Evolutionary conservation across 2,797 vertebrate species (phyloP), one percentile per base, ranked within the genome.

Genomic region (Pseudocheirus occidentalis): DNA sequence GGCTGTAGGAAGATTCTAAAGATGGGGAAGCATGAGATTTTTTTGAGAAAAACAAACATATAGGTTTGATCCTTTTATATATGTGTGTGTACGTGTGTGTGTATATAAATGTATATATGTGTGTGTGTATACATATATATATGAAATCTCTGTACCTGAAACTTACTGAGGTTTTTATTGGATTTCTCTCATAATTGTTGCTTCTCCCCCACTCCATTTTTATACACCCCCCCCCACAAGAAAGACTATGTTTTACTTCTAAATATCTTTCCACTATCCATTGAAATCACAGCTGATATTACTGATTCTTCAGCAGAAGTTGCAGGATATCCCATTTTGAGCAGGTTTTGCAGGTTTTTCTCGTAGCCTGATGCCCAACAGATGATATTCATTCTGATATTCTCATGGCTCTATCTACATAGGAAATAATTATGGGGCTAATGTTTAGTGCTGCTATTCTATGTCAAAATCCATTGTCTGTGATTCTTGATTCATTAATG

Each of bases 261-360:
- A 96, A 96, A 91, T 97, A 91, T 97, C 98, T 98, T 98, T 97
- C 96, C 94, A 95, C 46, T 96, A 96, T 91, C 40, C 73, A 40
- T 91, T 94, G 95, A 94, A 96, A 94, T 94, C n/a, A 58, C 95
- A 96, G 94, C 95, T 95, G 97, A 95, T 90, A 66, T 93, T 52
- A 94, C 18, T 59, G 91, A 94, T 97, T 96, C 97, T 95, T 97
- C 93, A 93, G 93, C 93, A 66, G 90, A 94, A 97, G 58, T 95
- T 87, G 50, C 54, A 13, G 93, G 96, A 58, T 96, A 92, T 34
- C 95, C 52, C 55, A 50, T 93, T 95, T 97, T 95, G 55, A 90
- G 0, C 55, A 92, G 73, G 73, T 55, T 95, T 96, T 55, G 18
- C 55, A 55, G 18, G 3, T 55, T 55, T 16, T 1, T 57, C 57